Percentiles rank a stretch among this genome's conserved stretches.
These are phyloP conservation scores for Gerris buenoi DNA, from an alignment of 1,140 invertebrate genomes.

Conservation along the genomic window DNA sequence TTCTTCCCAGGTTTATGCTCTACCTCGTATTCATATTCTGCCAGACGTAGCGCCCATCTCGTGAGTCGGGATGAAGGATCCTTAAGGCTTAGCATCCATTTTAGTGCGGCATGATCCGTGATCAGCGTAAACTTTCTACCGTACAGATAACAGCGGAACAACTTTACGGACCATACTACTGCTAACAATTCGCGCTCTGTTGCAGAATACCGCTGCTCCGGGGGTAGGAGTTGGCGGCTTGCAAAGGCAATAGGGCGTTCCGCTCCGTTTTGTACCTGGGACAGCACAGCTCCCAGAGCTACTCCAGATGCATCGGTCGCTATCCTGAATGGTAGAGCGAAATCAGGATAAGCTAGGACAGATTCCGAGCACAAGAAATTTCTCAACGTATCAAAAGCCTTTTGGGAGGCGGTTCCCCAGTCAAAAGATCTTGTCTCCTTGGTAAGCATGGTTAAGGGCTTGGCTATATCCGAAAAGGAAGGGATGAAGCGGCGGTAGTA, in stretches of 20 bases:
- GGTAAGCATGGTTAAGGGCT: slow-evolving; percentile 24
- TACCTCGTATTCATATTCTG: slow-evolving; percentile 33
- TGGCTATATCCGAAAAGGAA: slow-evolving; percentile 22
- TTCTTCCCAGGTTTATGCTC: slow-evolving; percentile 28
- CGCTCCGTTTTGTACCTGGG: background rate
- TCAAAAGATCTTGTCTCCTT: too few species aligned
- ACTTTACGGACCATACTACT: slow-evolving; percentile 21
- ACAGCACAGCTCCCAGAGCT: background rate
- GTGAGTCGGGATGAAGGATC: slow-evolving; percentile 32
- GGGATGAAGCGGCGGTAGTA: slow-evolving; percentile 28
- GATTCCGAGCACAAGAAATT: too few species aligned
- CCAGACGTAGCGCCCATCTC: slow-evolving; percentile 34
- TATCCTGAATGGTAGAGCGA: background rate
- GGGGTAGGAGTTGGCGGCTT: slow-evolving; percentile 25
- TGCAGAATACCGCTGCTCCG: slow-evolving; percentile 29
- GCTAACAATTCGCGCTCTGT: slow-evolving; percentile 26
- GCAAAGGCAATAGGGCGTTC: slow-evolving; percentile 23
- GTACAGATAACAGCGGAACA: slow-evolving; percentile 33
- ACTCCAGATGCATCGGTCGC: background rate
- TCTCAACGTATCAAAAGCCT: too few species aligned
- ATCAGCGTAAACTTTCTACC: slow-evolving; percentile 32
- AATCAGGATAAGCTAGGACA: background rate
- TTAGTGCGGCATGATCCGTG: slow-evolving; percentile 36
- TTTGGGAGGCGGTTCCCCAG: too few species aligned
- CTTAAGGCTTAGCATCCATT: slow-evolving; percentile 30